Conservation (phyloP, 2,888 invertebrate genomes). For the Liopterus haemorrhoidalis region DNA sequence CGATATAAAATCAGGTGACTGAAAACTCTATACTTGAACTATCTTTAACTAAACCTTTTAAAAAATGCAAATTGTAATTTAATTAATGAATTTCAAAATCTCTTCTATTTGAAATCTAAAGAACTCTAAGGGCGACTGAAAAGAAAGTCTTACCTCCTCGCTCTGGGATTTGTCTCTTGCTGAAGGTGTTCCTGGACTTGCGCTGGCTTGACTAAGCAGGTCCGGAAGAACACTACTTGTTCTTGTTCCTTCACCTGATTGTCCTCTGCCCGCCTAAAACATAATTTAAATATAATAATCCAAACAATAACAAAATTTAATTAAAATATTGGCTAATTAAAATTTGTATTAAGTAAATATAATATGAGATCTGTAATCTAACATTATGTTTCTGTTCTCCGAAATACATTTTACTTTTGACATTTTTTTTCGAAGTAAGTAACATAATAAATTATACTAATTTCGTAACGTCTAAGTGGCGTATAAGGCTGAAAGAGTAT, state of each 20-base stretch:
- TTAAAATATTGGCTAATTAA: neutral
- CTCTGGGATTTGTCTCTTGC: slow-evolving; percentile 88
- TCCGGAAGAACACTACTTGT: slow-evolving; percentile 93
- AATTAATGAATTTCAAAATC: too few relatives aligned
- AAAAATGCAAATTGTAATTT: too few relatives aligned
- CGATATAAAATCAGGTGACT: too few relatives aligned
- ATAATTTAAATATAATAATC: slow-evolving; percentile 22
- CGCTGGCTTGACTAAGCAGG: slow-evolving; percentile 80
- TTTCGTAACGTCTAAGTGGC: too few relatives aligned
- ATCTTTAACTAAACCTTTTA: too few relatives aligned
- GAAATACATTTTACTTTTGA: slow-evolving; percentile 23
- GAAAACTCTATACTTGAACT: too few relatives aligned
- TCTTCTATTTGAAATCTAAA: too few relatives aligned
- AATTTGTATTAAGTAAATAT: neutral
- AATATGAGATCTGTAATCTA: neutral
- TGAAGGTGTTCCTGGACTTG: slow-evolving; percentile 75
- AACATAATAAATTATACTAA: too few relatives aligned
- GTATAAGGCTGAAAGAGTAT: too few relatives aligned
- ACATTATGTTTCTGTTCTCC: slow-evolving; percentile 14
- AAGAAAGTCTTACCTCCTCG: slow-evolving; percentile 74
- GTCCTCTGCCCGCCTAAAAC: slow-evolving; percentile 45
- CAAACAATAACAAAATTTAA: slow-evolving; percentile 20
- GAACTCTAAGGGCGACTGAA: slow-evolving; percentile 6
- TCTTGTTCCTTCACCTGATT: slow-evolving; percentile 56
- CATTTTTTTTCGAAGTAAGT: slow-evolving; percentile 22